These are phyloP conservation scores for Siniperca chuatsi DNA, from an alignment of 2,113 vertebrate species.

Conservation along the genomic window DNA sequence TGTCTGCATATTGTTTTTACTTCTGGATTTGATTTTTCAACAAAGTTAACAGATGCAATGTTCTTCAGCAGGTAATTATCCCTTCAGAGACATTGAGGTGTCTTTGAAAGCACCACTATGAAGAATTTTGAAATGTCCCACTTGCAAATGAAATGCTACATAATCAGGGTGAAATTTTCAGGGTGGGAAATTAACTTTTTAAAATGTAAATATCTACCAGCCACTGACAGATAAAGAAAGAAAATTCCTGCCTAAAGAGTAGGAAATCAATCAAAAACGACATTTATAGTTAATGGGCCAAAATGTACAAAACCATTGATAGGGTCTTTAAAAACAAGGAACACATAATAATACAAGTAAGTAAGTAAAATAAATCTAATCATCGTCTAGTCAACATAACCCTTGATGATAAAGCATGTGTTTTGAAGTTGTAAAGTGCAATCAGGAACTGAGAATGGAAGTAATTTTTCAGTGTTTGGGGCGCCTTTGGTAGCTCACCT, in stretches of 20 bases:
- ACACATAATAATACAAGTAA: background rate
- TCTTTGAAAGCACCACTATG: background rate
- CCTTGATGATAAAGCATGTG: background rate
- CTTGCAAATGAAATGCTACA: background rate
- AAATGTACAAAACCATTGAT: background rate
- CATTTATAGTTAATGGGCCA: background rate
- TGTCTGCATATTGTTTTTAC: background rate
- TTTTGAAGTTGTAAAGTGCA: slow-evolving; percentile 35
- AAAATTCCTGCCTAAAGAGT: background rate
- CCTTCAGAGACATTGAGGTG: background rate
- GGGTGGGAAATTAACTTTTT: too few relatives aligned
- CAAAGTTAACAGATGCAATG: background rate
- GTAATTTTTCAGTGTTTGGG: background rate
- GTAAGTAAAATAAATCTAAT: background rate
- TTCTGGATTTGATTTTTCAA: background rate
- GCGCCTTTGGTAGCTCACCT: too few relatives aligned
- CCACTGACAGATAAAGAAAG: background rate
- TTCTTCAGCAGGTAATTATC: background rate
- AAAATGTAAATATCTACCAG: too few relatives aligned
- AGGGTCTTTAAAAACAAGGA: background rate
- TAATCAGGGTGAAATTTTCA: too few relatives aligned
- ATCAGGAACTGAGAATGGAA: background rate
- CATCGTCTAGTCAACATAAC: background rate
- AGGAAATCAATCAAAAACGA: background rate
- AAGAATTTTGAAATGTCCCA: background rate